Conservation (phyloP, 2,888 invertebrate species). For the Drosophila acutilabella region DNA sequence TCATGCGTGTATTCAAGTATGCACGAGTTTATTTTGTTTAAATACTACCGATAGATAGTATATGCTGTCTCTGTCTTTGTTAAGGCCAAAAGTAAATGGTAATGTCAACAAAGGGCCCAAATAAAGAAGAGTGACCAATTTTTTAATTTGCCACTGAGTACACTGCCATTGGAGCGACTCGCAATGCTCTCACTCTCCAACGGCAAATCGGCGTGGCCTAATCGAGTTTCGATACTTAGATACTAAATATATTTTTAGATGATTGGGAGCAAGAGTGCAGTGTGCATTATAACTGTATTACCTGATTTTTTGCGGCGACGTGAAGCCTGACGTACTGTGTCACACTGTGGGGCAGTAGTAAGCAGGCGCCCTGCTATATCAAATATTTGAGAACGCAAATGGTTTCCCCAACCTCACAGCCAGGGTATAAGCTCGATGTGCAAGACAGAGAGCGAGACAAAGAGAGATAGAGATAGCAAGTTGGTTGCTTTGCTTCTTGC, state of each 20-base stretch:
- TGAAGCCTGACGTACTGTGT: not conserved
- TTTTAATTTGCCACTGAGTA: constrained; percentile 84
- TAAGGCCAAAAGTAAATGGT: constrained; percentile 79
- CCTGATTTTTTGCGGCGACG: constrained; percentile 47
- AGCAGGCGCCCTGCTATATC: constrained; percentile 68
- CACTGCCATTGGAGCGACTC: constrained; percentile 84
- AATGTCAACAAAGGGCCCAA: constrained; percentile 76
- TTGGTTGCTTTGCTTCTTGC: constrained; percentile 17
- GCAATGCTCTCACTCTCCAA: constrained; percentile 76
- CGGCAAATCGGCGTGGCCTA: constrained; percentile 84
- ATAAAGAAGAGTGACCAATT: constrained; percentile 82
- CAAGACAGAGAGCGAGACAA: constrained; percentile 1
- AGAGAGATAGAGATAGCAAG: too few relatives aligned
- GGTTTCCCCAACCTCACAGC: constrained; percentile 52
- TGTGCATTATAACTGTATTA: constrained; percentile 37
- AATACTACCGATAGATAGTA: not conserved
- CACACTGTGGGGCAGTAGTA: constrained; percentile 17
- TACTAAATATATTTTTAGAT: constrained; percentile 1
- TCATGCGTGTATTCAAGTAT: not conserved
- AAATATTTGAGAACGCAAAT: constrained; percentile 6
- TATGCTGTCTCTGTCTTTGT: constrained; percentile 80
- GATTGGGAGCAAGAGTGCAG: constrained; percentile 14
- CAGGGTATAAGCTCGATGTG: not conserved
- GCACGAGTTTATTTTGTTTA: not conserved
- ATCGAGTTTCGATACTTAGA: not conserved